Conservation (phyloP, 2,797 vertebrate genomes). For the Acanthurus tractus region DNA sequence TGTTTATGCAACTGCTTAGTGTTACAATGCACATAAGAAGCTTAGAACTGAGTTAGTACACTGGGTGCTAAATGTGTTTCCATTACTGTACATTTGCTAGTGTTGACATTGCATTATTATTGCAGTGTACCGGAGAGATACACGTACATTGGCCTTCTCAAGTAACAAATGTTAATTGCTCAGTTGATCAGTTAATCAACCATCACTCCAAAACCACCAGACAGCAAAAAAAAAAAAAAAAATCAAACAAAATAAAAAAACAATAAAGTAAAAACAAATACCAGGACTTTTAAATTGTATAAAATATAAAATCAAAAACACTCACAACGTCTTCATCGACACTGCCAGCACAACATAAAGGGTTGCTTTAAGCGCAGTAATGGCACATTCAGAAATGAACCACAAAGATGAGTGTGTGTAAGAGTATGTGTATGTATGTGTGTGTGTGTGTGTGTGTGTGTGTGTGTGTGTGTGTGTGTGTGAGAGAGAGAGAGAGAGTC, state of each 20-base stretch:
- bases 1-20: conserved; percentile 79
- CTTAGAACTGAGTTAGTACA: conserved; percentile 43
- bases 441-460: conserved; percentile 27
- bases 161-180: conserved; percentile 75
- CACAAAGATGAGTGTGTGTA: conserved; percentile 76
- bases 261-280: conserved; percentile 74
- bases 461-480: conserved; percentile 21
- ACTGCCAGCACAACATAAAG: conserved; percentile 83
- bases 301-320: conserved; percentile 82
- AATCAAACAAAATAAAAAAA: not conserved
- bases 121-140: conserved; percentile 79
- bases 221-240: conserved; percentile 59
- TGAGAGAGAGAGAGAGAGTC: conserved; percentile 28
- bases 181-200: conserved; percentile 69
- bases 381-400: conserved; percentile 91
- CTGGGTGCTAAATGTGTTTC: conserved; percentile 38
- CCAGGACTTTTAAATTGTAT: conserved; percentile 77
- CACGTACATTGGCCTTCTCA: conserved; percentile 68
- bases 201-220: conserved; percentile 72
- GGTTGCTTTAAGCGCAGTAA: conserved; percentile 83
- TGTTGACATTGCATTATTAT: conserved; percentile 62
- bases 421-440: conserved; percentile 31
- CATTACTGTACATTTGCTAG: conserved; percentile 45
- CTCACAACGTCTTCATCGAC: conserved; percentile 82
- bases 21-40: conserved; percentile 61